Evolutionary conservation across 2,797 vertebrate genomes (phyloP).

Genomic region (Micropoecilia bifurca): DNA sequence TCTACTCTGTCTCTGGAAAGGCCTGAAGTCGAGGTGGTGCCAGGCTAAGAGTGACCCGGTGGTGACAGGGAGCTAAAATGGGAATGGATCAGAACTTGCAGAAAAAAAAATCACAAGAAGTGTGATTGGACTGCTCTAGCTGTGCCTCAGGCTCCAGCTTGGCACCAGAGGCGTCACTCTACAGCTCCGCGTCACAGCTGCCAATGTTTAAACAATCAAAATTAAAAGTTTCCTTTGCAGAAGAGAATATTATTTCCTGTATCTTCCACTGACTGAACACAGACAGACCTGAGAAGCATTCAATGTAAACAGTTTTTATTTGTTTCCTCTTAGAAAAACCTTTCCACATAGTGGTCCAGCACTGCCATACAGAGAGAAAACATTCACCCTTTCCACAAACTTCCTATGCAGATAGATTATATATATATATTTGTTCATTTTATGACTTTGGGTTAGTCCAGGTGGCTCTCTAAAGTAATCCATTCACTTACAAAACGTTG

Average conservation of each 20-base stretch:
- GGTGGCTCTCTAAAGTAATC: not conserved
- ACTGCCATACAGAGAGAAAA: conserved; percentile 1
- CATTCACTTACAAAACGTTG: not conserved
- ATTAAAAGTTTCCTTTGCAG: conserved; percentile 46
- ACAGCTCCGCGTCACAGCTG: conserved; percentile 57
- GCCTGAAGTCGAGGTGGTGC: conserved; percentile 25
- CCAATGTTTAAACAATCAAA: conserved; percentile 64
- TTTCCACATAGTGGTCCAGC: not conserved
- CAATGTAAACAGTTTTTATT: conserved; percentile 41
- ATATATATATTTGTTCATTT: not conserved
- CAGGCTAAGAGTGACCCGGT: conserved; percentile 53
- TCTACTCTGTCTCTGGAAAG: conserved; percentile 23
- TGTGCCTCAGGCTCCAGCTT: conserved; percentile 47
- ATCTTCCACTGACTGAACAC: conserved; percentile 31
- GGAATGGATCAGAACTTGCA: conserved; percentile 47
- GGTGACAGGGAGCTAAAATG: conserved; percentile 62
- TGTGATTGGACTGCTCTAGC: conserved; percentile 17
- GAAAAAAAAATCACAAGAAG: conserved; percentile 4
- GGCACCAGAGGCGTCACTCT: conserved; percentile 25
- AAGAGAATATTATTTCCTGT: conserved; percentile 38
- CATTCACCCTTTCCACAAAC: conserved; percentile 4
- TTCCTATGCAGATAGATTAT: not conserved
- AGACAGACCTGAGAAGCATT: conserved; percentile 32
- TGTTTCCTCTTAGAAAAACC: conserved; percentile 10
- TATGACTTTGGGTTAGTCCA: not conserved